Evolutionary conservation across 1,140 invertebrate genomes (phyloP), one percentile per base, ranked within the genome.

Genomic region (Homalodisca vitripennis): DNA sequence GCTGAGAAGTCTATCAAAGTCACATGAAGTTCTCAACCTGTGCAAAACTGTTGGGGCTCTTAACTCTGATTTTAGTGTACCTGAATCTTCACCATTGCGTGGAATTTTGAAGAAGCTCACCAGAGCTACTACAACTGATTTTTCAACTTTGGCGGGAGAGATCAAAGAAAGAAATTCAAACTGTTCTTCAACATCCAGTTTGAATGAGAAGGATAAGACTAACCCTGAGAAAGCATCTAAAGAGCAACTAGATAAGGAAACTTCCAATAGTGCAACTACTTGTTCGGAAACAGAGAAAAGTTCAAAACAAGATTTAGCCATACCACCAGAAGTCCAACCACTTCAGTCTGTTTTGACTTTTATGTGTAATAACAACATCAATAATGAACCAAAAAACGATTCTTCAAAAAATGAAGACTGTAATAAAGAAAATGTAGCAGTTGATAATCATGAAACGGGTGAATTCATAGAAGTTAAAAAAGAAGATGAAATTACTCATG

Each of bases 1-100:
- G 0, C 73, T 85, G 0, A 80, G 80, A 55, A 80, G 80, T 70
- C 73, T 86, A 27, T 85, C 84, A 0, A 84, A 83, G 70, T 86
- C 84, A 0, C 84, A 86, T 32, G 84, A 84, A 53, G 82, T 84
- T 24, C 68, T 86, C 63, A 80, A 83, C 27, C 65, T 67, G 1
- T 67, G 65, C 30, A 67, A 67, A 53, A 67, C 65, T 3, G 65
- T 67, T 2, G 48, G 65, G 1, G 48, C 3, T 14, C 17, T 67
- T 2, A 47, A 30, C 17, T 27, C 65, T 2, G 48, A 67, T 17
- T 3, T 53, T 3, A 48, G 53, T 1, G 47, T 53, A 31, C 26
- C 46, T 1, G 65, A 51, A 53, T 48, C 46, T 17, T 67, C 48
- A 13, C 65, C 65, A 27, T 22, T 67, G 2, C 41, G 48, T 30